phyloP scores from a whole-genome alignment of 2,797 vertebrate species.

The Pelodytes ibericus region DNA sequence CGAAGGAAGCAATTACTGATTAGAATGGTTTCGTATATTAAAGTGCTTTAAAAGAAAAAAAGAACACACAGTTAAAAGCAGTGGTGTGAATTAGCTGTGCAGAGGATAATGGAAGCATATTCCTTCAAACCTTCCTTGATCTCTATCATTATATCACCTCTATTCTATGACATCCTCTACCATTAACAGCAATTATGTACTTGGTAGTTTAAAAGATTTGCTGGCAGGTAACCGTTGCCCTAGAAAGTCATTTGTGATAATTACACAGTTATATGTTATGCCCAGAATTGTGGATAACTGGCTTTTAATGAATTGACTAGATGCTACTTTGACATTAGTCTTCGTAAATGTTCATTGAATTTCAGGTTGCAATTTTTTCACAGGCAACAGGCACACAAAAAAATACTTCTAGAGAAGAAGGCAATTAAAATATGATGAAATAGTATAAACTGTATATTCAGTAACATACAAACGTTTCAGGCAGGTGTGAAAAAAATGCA shows the following conservation, averaged over 20 bases:
- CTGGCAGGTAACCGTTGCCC: slow-evolving; percentile 34
- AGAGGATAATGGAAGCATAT: slow-evolving; percentile 26
- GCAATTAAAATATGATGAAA: no score
- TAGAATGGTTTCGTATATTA: neutral
- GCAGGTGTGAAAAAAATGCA: no score
- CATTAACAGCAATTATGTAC: slow-evolving; percentile 47
- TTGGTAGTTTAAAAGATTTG: slow-evolving; percentile 40
- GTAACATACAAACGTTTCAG: no score
- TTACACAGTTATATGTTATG: slow-evolving; percentile 27
- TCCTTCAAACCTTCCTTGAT: slow-evolving; percentile 21
- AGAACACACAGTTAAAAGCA: slow-evolving; percentile 17
- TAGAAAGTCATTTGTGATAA: slow-evolving; percentile 44
- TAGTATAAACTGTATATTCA: no score
- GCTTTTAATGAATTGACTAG: slow-evolving; percentile 19
- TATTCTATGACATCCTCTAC: slow-evolving; percentile 36
- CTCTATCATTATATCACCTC: slow-evolving; percentile 39
- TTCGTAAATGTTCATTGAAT: slow-evolving; percentile 7
- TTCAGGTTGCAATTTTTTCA: neutral
- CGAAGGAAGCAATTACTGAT: neutral
- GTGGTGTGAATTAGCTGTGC: slow-evolving; percentile 14
- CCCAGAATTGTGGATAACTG: slow-evolving; percentile 1
- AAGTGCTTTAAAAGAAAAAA: slow-evolving; percentile 24
- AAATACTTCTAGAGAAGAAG: no score
- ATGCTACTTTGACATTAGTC: slow-evolving; percentile 18
- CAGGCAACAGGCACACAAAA: no score